Conservation (phyloP, 2,888 invertebrate genomes). For the Apamea epomidion region DNA sequence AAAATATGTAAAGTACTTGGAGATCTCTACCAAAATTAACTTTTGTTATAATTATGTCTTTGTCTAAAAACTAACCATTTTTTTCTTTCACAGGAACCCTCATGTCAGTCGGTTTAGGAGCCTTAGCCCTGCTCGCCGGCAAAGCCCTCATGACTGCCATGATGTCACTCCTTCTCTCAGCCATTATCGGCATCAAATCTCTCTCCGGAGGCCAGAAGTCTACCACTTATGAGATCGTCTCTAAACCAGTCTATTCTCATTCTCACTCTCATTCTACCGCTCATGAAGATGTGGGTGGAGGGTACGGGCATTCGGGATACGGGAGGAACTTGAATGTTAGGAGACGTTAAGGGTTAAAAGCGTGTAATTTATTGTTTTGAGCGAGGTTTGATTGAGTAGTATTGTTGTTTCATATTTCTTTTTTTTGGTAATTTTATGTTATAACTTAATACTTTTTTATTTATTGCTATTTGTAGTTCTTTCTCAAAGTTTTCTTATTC, state of each 20-base stretch:
- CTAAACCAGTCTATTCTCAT: conserved; percentile 94
- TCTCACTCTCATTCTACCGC: conserved; percentile 91
- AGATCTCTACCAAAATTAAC: not conserved
- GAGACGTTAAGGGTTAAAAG: conserved; percentile 68
- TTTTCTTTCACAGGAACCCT: conserved; percentile 90
- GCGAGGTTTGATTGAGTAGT: conserved; percentile 8
- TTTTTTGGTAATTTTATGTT: not conserved
- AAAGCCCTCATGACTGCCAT: conserved; percentile 96
- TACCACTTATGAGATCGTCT: conserved; percentile 96
- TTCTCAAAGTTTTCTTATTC: not conserved
- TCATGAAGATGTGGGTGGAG: conserved; percentile 89
- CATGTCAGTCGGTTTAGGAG: conserved; percentile 94
- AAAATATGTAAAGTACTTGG: not conserved
- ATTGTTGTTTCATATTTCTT: conserved; percentile 8
- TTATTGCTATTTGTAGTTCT: not conserved
- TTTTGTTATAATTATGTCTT: not conserved
- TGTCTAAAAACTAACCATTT: not conserved
- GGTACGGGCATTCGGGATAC: conserved; percentile 90
- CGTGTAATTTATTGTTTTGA: conserved; percentile 25
- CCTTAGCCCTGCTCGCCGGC: conserved; percentile 94
- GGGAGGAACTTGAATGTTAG: conserved; percentile 83
- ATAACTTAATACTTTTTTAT: not conserved
- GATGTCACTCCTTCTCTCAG: conserved; percentile 94
- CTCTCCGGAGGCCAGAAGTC: conserved; percentile 93
- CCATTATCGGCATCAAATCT: conserved; percentile 94